Evolutionary conservation across 2,113 vertebrate species (phyloP).

Genomic region (Pelecanoides urinatrix): DNA sequence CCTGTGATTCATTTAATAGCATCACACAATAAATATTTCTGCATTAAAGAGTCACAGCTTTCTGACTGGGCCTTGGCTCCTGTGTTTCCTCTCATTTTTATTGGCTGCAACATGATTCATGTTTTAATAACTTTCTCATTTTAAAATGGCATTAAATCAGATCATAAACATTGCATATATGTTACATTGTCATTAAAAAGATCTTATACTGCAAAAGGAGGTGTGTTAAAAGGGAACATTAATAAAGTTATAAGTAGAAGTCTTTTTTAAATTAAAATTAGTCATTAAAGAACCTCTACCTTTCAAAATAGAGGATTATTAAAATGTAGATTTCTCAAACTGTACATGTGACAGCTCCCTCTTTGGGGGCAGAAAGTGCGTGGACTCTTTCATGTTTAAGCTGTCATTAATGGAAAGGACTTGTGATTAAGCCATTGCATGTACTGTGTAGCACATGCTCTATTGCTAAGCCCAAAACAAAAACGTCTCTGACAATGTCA

Average conservation of each 20-base stretch:
- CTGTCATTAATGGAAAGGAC: not conserved
- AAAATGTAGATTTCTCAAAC: not conserved
- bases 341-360: not conserved
- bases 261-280: not conserved
- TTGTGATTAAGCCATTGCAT: not conserved
- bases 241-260: not conserved
- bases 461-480: not conserved
- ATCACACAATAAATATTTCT: not conserved
- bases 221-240: not conserved
- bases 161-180: not conserved
- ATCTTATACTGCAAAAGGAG: not conserved
- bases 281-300: not conserved
- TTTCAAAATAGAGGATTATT: not conserved
- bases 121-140: conserved; percentile 16
- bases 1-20: not conserved
- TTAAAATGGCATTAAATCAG: not conserved
- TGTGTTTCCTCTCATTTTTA: not conserved
- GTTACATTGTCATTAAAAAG: not conserved
- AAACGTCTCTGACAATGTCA: not conserved
- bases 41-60: not conserved
- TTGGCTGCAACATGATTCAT: not conserved
- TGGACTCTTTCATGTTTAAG: not conserved
- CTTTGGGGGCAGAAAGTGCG: not conserved
- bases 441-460: not conserved
- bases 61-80: not conserved